Evolutionary conservation across 2,888 invertebrate genomes (phyloP).

Genomic region (Habroteleia sp.): DNA sequence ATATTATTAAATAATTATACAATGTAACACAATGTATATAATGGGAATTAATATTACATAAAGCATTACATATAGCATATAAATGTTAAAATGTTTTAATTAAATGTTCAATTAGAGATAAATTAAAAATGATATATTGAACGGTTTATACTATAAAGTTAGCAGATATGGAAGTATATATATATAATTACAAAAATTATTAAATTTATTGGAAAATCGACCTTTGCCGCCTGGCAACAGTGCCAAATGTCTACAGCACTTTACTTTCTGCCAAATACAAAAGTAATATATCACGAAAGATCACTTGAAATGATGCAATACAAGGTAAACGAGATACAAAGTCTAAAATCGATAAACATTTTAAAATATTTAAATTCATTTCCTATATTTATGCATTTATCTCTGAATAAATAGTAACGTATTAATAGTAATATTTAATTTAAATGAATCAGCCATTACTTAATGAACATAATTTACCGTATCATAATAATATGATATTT

Average conservation of each 20-base stretch:
- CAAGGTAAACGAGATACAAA: slow-evolving; percentile 36
- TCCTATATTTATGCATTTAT: too few relatives aligned
- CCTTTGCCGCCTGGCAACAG: slow-evolving; percentile 63
- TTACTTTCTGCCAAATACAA: slow-evolving; percentile 62
- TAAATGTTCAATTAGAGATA: too few relatives aligned
- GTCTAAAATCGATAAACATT: slow-evolving; percentile 22
- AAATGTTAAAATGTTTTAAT: too few relatives aligned
- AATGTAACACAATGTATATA: too few relatives aligned
- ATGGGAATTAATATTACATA: too few relatives aligned
- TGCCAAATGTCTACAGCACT: slow-evolving; percentile 42
- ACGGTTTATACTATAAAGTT: neutral
- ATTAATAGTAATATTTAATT: too few relatives aligned
- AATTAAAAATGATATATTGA: neutral
- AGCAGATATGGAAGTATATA: slow-evolving; percentile 12
- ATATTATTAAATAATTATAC: too few relatives aligned
- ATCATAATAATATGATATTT: too few relatives aligned
- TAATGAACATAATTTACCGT: too few relatives aligned
- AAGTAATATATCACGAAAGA: slow-evolving; percentile 55
- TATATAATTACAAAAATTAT: slow-evolving; percentile 55
- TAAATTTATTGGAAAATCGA: slow-evolving; percentile 64
- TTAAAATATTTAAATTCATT: neutral
- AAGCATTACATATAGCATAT: too few relatives aligned
- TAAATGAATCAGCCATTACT: too few relatives aligned
- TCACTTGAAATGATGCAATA: slow-evolving; percentile 51
- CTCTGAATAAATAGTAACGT: too few relatives aligned